These are phyloP conservation scores for Sarcoramphus papa DNA, from an alignment of 2,797 vertebrate genomes.

Conservation along the genomic window DNA sequence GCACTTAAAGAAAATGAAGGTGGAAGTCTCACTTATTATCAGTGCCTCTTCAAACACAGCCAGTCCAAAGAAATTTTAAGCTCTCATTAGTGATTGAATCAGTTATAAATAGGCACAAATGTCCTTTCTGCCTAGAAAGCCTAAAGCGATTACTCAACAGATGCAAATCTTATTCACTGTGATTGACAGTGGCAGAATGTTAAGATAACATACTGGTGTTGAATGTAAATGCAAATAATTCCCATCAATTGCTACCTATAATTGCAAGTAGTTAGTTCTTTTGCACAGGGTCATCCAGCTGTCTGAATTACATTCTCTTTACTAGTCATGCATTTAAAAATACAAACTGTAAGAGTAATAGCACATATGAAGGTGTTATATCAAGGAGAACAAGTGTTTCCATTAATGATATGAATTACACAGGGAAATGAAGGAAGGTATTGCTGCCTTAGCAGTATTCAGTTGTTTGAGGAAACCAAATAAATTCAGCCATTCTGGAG, in stretches of 20 bases:
- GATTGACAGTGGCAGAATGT: background rate
- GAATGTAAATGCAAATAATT: background rate
- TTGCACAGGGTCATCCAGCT: background rate
- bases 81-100: background rate
- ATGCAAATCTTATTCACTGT: background rate
- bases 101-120: constrained; percentile 33
- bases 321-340: background rate
- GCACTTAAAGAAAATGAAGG: background rate
- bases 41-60: background rate
- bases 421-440: background rate
- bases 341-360: background rate
- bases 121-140: background rate
- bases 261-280: background rate
- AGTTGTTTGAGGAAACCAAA: background rate
- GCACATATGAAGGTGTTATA: background rate
- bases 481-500: constrained; percentile 15
- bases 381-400: constrained; percentile 28
- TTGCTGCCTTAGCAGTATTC: background rate
- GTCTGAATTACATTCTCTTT: constrained; percentile 27
- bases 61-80: constrained; percentile 1
- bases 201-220: background rate
- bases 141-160: background rate
- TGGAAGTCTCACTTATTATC: background rate
- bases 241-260: background rate
- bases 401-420: constrained; percentile 1